Percentiles rank a stretch among this genome's conserved stretches.
Evolutionary conservation across 2,888 invertebrate genomes (phyloP).

Genomic region (Patella pellucida): DNA sequence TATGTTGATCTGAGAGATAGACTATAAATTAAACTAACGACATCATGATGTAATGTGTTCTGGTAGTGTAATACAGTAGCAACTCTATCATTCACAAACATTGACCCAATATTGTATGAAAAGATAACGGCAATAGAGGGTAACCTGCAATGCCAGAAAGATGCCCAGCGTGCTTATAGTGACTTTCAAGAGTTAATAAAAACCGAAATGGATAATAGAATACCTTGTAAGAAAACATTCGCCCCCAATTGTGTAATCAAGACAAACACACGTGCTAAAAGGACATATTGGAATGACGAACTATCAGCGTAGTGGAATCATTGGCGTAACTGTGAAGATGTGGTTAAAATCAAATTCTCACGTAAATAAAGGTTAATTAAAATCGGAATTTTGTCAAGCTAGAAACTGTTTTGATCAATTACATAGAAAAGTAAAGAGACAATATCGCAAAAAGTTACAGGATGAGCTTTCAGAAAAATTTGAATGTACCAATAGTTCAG

Average conservation of each 20-base stretch:
- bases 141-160: neutral
- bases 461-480: neutral
- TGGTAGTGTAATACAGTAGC: no score
- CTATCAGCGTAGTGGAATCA: neutral
- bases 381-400: neutral
- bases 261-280: neutral
- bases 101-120: neutral
- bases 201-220: neutral
- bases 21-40: neutral
- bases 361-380: neutral
- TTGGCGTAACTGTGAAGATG: neutral
- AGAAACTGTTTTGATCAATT: neutral
- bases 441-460: neutral
- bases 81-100: no score
- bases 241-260: neutral
- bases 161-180: neutral
- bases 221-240: neutral
- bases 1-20: constrained; percentile 4
- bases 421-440: neutral
- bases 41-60: no score
- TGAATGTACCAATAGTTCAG: neutral
- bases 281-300: neutral
- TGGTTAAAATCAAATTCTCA: neutral
- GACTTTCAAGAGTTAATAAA: neutral
- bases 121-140: neutral